Conservation (phyloP, 2,113 vertebrate genomes). For the Rhynchomys soricoides region DNA sequence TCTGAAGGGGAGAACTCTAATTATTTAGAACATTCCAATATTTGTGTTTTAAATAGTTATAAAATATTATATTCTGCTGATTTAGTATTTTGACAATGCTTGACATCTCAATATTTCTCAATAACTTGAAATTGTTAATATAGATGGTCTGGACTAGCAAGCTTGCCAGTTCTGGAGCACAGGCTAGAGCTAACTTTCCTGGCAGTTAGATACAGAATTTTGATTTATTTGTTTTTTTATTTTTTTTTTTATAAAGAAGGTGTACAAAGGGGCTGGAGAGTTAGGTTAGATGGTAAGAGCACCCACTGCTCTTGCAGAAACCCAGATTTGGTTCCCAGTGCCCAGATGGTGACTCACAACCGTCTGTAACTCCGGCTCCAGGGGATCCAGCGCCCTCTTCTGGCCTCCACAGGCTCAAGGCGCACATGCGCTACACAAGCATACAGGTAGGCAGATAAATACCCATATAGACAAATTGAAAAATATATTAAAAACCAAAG, state of each 20-base stretch:
- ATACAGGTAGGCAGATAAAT: not conserved
- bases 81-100: not conserved
- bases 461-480: not conserved
- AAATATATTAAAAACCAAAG: not conserved
- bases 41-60: not conserved
- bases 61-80: not conserved
- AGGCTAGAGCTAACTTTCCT: not conserved
- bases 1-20: not conserved
- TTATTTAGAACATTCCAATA: not conserved
- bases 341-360: not conserved
- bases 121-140: not conserved
- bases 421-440: not conserved
- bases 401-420: not conserved
- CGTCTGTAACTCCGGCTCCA: not conserved
- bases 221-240: constrained; percentile 1
- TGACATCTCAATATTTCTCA: not conserved
- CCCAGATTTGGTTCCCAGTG: not conserved
- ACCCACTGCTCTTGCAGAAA: too few species aligned
- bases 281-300: not conserved
- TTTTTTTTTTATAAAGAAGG: not conserved
- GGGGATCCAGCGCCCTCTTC: not conserved
- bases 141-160: not conserved
- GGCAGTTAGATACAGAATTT: not conserved
- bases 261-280: not conserved
- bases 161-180: not conserved